Evolutionary conservation across 2,888 invertebrate genomes (phyloP).

Genomic region (Yponomeuta sedellus): DNA sequence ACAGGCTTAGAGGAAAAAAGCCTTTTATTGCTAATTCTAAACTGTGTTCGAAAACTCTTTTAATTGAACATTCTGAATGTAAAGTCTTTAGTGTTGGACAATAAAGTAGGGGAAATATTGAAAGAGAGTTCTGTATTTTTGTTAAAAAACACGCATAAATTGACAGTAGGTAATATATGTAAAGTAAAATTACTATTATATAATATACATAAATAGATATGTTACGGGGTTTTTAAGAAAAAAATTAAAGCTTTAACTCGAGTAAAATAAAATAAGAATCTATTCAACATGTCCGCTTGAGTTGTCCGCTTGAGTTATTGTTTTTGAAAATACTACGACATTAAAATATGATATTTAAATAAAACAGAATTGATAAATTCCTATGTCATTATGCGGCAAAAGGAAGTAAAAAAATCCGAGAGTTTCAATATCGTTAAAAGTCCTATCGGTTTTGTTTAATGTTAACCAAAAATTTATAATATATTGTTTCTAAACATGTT

Average conservation of each 20-base stretch:
- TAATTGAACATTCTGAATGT: neutral
- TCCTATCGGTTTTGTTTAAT: too few species aligned
- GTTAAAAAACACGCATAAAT: slow-evolving; percentile 2
- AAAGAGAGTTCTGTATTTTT: slow-evolving; percentile 21
- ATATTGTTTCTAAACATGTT: too few species aligned
- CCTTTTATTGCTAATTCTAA: too few species aligned
- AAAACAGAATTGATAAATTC: too few species aligned
- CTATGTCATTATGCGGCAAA: too few species aligned
- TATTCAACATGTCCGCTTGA: neutral
- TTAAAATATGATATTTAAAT: too few species aligned
- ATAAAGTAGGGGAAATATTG: slow-evolving; percentile 58
- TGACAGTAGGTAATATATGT: neutral
- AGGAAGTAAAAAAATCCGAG: too few species aligned
- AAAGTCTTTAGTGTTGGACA: slow-evolving; percentile 46
- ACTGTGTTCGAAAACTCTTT: neutral
- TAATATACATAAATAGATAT: slow-evolving; percentile 29
- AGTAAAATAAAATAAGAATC: slow-evolving; percentile 49
- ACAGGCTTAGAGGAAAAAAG: too few species aligned
- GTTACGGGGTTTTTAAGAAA: slow-evolving; percentile 54
- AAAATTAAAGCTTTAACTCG: slow-evolving; percentile 73
- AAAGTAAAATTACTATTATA: neutral
- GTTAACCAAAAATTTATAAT: too few species aligned
- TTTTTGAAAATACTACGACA: too few species aligned
- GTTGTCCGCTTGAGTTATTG: too few species aligned
- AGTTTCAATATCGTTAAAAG: too few species aligned